Base-by-base conservation (phyloP, 2,797 vertebrate genomes). In the Acrocephalus scirpaceus region DNA sequence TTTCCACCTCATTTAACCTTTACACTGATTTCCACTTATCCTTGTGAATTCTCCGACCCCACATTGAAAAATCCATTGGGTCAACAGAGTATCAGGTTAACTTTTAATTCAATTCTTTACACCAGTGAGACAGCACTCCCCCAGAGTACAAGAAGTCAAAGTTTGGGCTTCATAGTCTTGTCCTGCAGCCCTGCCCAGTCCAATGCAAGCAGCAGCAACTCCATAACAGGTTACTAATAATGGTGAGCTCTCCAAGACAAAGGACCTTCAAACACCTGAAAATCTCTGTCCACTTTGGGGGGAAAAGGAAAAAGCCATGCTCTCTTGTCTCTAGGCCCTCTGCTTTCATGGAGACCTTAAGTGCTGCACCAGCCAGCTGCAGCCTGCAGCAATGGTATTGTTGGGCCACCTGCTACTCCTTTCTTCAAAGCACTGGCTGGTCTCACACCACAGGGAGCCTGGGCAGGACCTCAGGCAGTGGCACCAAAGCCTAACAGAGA, bases 121-220 rank as follows among this genome's bases (percentile, higher is more conserved):
- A 57, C 5, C 11, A 25, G 19, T 5, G 19, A 64, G 18, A 5
- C 30, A 40, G 2, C 32, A 38, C 16, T n/a, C 14, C 17, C 42
- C 22, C 38, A 57, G 34, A 53, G 25, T 29, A 65, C 17, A n/a
- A 16, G 13, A 79, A 54, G 4, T 23, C 8, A 8, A 62, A 34
- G 7, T 25, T 19, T 16, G 13, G 30, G 27, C 27, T 85, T 16
- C 22, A 21, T 0, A 42, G 16, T 17, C 51, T 27, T 19, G 2
- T 38, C 10, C 23, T 44, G 57, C 56, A 89, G 60, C 20, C 19
- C 25, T 57, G 21, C 7, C 4, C 22, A 26, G 10, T 11, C 14
- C 16, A 27, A 45, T 0, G 0, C 9, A 54, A 62, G 44, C 21
- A 54, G 51, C 0, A 1, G 32, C 1, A 2, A 40, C 0, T 40